Evolutionary conservation across 1,140 invertebrate genomes (phyloP).

Genomic region (Scaptomyza hsui): DNA sequence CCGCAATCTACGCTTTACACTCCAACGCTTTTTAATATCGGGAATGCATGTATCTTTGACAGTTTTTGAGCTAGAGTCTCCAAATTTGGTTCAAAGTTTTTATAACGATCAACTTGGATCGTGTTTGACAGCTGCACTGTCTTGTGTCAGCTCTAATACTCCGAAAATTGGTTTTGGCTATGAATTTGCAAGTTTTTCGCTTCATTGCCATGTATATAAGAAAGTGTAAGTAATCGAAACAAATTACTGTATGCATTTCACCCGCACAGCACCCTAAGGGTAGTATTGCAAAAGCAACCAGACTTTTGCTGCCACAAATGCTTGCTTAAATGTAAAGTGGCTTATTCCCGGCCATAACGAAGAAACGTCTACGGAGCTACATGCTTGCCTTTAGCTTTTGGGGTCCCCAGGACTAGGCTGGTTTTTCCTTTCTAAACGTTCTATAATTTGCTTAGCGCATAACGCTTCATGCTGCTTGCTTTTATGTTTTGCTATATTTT

Average conservation of each 20-base stretch:
- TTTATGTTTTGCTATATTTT: slow-evolving; percentile 70
- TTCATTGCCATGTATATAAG: too few species aligned
- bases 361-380: slow-evolving; percentile 8
- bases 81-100: too few species aligned
- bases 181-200: too few species aligned
- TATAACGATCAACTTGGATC: too few species aligned
- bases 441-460: slow-evolving; percentile 81
- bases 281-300: slow-evolving; percentile 64
- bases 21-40: too few species aligned
- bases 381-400: slow-evolving; percentile 19
- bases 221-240: slow-evolving; percentile 61
- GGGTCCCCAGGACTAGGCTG: not conserved
- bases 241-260: slow-evolving; percentile 62
- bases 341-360: slow-evolving; percentile 50
- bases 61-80: too few species aligned
- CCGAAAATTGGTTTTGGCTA: too few species aligned
- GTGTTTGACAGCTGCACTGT: too few species aligned
- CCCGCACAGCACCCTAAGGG: slow-evolving; percentile 10
- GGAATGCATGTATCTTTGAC: too few species aligned
- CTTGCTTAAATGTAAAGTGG: not conserved
- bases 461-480: slow-evolving; percentile 69
- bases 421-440: slow-evolving; percentile 76
- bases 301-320: not conserved
- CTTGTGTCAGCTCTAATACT: too few species aligned
- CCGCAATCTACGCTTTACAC: too few species aligned